These are phyloP conservation scores for Ptilorrhoa leucosticta DNA, from an alignment of 2,113 vertebrate species.

Conservation along the genomic window DNA sequence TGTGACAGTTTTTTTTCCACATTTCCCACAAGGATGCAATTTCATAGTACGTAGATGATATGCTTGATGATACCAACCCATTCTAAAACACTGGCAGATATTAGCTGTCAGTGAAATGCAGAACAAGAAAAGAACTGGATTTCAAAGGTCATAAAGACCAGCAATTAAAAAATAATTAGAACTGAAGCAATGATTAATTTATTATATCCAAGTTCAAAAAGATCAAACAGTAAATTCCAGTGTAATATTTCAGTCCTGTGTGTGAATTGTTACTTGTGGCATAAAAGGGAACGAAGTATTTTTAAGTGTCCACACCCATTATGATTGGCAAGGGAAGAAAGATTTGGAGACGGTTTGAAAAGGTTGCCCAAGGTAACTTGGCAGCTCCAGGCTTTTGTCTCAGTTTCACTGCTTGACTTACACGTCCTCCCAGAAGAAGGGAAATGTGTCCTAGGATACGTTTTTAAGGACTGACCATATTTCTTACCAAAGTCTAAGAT, in stretches of 20 bases:
- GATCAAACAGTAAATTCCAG: conserved; percentile 32
- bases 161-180: conserved; percentile 30
- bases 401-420: neutral
- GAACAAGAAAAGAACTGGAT: neutral
- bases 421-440: neutral
- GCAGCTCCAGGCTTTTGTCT: conserved; percentile 23
- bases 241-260: neutral
- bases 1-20: neutral
- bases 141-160: neutral
- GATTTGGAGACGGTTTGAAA: neutral
- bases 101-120: neutral
- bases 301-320: conserved; percentile 46
- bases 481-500: neutral
- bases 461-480: neutral
- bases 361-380: conserved; percentile 52
- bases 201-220: conserved; percentile 9
- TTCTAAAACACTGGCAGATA: neutral
- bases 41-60: neutral
- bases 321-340: conserved; percentile 47
- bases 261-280: neutral
- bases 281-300: conserved; percentile 23
- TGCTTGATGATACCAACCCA: neutral
- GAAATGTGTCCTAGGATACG: neutral
- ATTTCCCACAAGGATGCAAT: neutral
- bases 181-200: neutral